phyloP scores from a whole-genome alignment of 2,113 vertebrate species.

The Tinamus guttatus region DNA sequence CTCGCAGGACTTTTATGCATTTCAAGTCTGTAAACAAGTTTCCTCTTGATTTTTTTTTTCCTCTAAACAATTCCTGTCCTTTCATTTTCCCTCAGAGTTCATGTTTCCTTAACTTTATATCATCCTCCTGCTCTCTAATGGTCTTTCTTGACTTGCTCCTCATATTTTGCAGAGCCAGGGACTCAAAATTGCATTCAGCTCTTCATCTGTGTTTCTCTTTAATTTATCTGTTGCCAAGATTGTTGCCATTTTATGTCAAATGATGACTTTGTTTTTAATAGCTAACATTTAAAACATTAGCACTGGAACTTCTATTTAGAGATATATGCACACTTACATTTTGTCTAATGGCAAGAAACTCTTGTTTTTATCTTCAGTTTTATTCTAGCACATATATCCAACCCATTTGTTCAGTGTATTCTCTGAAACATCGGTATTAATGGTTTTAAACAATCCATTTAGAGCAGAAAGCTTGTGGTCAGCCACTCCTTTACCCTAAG shows the following conservation, averaged over 20 bases:
- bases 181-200: not conserved
- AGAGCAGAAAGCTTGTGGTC: not conserved
- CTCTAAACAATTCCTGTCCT: not conserved
- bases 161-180: not conserved
- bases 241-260: not conserved
- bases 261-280: not conserved
- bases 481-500: not conserved
- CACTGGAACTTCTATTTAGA: not conserved
- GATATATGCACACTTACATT: not conserved
- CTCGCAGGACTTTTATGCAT: not conserved
- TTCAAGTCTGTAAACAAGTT: not conserved
- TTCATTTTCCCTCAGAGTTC: not conserved
- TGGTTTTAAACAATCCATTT: constrained; percentile 8
- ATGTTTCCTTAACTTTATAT: not conserved
- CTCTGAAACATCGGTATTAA: not conserved
- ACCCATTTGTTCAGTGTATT: not conserved
- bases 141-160: not conserved
- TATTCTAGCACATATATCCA: not conserved
- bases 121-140: not conserved
- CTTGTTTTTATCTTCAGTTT: not conserved
- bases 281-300: not conserved
- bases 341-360: not conserved
- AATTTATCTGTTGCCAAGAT: not conserved
- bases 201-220: not conserved
- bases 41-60: not conserved